These are phyloP conservation scores for Netelia fuscicornis DNA, from an alignment of 2,888 invertebrate genomes.

Conservation along the genomic window DNA sequence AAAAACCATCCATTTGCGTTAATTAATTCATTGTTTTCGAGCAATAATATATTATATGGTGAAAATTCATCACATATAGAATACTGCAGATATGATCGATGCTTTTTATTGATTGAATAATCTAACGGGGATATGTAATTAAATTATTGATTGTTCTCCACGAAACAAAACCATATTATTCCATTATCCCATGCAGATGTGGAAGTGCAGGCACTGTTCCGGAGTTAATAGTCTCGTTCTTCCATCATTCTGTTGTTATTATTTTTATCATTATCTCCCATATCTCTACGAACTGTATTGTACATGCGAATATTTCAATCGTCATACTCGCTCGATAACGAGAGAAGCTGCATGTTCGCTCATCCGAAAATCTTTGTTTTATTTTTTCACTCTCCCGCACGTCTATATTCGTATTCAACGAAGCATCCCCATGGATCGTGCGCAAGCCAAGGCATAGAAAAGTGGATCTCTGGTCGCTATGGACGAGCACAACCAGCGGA, in stretches of 20 bases:
- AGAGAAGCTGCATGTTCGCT: slow-evolving; percentile 25
- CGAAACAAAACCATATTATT: slow-evolving; percentile 35
- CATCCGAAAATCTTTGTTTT: slow-evolving; percentile 42
- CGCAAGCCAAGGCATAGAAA: slow-evolving; percentile 23
- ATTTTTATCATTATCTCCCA: neutral
- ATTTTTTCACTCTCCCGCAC: slow-evolving; percentile 11
- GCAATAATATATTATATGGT: too few species aligned
- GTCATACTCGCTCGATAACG: slow-evolving; percentile 40
- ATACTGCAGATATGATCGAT: neutral
- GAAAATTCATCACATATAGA: neutral
- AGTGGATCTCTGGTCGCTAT: slow-evolving; percentile 6
- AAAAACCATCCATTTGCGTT: too few species aligned
- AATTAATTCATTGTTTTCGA: too few species aligned
- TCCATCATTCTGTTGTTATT: neutral
- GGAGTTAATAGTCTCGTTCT: slow-evolving; percentile 25
- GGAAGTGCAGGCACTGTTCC: neutral
- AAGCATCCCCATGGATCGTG: slow-evolving; percentile 42
- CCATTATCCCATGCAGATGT: slow-evolving; percentile 3
- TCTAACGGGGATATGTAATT: neutral
- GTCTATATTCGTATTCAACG: slow-evolving; percentile 52
- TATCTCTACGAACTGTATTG: neutral
- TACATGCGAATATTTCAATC: slow-evolving; percentile 33
- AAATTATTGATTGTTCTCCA: neutral
- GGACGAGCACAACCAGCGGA: slow-evolving; percentile 21
- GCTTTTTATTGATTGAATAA: neutral